These are phyloP conservation scores for Diadophis punctatus DNA, from an alignment of 2,113 vertebrate species.

Conservation along the genomic window DNA sequence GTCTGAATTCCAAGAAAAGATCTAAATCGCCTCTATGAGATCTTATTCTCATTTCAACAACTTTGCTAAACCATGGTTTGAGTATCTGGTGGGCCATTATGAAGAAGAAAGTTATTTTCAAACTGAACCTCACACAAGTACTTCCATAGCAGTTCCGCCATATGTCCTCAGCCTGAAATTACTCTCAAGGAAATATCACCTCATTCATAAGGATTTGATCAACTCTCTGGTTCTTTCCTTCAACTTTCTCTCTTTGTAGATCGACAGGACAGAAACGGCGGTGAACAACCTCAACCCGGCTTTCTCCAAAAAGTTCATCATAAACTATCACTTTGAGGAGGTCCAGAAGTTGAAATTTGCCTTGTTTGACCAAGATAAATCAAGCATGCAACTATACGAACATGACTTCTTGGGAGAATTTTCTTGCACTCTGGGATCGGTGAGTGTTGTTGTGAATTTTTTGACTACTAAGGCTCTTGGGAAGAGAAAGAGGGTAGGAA, in stretches of 20 bases:
- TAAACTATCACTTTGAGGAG: slow-evolving; percentile 96
- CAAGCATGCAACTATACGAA: slow-evolving; percentile 87
- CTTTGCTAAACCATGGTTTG: background rate
- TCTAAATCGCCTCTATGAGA: too few species aligned
- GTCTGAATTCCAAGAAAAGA: too few species aligned
- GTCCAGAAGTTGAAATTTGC: slow-evolving; percentile 96
- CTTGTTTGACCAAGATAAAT: slow-evolving; percentile 96
- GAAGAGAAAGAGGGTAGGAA: background rate
- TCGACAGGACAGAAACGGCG: slow-evolving; percentile 90
- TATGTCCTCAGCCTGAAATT: background rate
- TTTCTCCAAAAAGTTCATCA: slow-evolving; percentile 90
- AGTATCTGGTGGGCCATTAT: background rate
- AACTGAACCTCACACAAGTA: background rate
- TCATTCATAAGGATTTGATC: background rate
- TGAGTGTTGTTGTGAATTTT: slow-evolving; percentile 49
- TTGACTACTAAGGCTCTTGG: background rate
- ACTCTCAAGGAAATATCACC: background rate
- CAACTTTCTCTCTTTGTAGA: slow-evolving; percentile 62
- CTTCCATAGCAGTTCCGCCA: background rate
- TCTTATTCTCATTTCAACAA: too few species aligned
- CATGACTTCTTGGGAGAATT: slow-evolving; percentile 96
- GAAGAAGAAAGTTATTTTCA: background rate
- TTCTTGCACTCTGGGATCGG: slow-evolving; percentile 89
- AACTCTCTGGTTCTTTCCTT: background rate
- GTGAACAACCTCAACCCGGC: slow-evolving; percentile 96